Evolutionary conservation across 2,113 vertebrate genomes (phyloP), one percentile per base, ranked within the genome.

Genomic region (Oenanthe melanoleuca): DNA sequence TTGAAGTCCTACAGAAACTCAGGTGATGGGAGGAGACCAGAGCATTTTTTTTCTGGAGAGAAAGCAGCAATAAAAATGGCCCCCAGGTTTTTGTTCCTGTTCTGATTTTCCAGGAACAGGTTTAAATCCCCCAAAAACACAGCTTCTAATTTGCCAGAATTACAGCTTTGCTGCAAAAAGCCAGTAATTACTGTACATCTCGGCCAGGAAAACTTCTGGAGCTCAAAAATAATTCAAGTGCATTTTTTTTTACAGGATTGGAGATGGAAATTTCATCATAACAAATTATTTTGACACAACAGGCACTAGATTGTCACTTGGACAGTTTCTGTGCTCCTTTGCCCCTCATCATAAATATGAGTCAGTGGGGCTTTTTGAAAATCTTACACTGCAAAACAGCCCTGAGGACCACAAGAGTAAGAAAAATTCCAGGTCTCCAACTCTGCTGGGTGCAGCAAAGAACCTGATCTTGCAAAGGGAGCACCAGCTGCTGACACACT

Each of bases 401-500:
- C 34, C 33, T 2, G 3, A 74, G 52, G 38, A 63, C 14, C 73
- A 66, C 0, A 3, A 50, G 45, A 0, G 0, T 22, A 71, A 87
- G 79, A 34, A 53, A 37, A 87, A 81, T 22, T 61, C 12, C 81
- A 57, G 19, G 17, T 38, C 37, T 49, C 20, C 64, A 45, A 8
- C 66, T 71, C 33, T 40, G 64, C 0, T 1, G 5, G 12, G 38
- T 6, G 26, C 49, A 81, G 66, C 71, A 55, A 78, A 87, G 61
- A 50, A 44, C 34, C 11, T 17, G 44, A 22, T 33, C 28, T 38
- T 21, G n/a, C 12, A 56, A 56, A 47, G 33, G 20, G 22, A 74
- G 57, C 34, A 24, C 5, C 6, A 49, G 73, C 64, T 70, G n/a
- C 78, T 85, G 69, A 56, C 15, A 8, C 1, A n/a, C 31, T 3